These are phyloP conservation scores for Rhagonycha fulva DNA, from an alignment of 2,888 invertebrate genomes.

Conservation along the genomic window DNA sequence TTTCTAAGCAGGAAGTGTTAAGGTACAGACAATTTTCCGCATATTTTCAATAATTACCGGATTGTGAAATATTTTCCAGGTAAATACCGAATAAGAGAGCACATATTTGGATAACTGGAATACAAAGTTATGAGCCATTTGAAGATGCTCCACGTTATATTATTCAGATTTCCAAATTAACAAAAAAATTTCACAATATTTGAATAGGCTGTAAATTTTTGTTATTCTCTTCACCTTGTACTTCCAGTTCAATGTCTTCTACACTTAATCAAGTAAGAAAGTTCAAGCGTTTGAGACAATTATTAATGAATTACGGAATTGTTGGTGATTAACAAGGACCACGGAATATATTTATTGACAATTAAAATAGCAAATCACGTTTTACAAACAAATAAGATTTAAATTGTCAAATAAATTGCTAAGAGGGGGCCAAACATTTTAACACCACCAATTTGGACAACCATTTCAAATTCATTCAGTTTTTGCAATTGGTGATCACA, in stretches of 20 bases:
- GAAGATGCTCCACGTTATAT: not conserved
- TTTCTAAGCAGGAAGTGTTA: not conserved
- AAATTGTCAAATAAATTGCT: not conserved
- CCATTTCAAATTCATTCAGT: not conserved
- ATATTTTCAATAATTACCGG: too few species aligned
- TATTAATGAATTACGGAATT: not conserved
- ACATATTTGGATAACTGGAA: not conserved
- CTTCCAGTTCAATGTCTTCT: not conserved
- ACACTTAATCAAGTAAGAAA: not conserved
- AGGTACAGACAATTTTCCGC: too few species aligned
- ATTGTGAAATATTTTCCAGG: not conserved
- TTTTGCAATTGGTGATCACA: not conserved
- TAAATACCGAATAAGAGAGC: not conserved
- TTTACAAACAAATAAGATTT: not conserved
- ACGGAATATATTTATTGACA: not conserved
- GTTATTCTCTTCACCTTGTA: not conserved
- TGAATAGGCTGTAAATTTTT: not conserved
- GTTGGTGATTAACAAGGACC: not conserved
- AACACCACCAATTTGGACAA: not conserved
- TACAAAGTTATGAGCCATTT: not conserved
- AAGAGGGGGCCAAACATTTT: not conserved
- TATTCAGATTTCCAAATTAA: not conserved
- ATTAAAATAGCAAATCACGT: not conserved
- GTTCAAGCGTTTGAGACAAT: not conserved
- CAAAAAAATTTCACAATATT: not conserved